Evolutionary conservation across 2,113 vertebrate genomes (phyloP), one percentile per base, ranked within the genome.

Genomic region (Corythornis vintsioides): DNA sequence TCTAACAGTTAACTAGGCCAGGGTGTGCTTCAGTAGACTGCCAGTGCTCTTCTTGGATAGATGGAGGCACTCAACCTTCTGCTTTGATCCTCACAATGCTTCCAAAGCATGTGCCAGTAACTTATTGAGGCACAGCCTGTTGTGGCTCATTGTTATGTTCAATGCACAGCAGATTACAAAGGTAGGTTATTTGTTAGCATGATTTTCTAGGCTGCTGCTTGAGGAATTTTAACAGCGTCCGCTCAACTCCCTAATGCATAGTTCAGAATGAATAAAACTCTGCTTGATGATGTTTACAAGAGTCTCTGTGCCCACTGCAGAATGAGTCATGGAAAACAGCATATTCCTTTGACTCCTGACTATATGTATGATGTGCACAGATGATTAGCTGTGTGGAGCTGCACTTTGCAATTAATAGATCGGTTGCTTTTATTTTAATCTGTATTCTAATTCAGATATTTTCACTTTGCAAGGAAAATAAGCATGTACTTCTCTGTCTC

Each of bases 191-290:
- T 96, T 95, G 89, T 94, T 95, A 96, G 93, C 31, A 24, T 73
- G 81, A 65, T 94, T 97, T 97, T 94, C 89, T 69, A 60, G 55
- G n/a, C 93, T 55, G 61, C 64, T 96, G 86, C 65, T 93, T 95
- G 89, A 96, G 92, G 81, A 78, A 93, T 96, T 93, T 95, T 94
- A 96, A 85, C 84, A 86, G 65, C 14, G 10, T 95, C 96, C 90
- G 88, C 66, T 88, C 47, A 66, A 72, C 52, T 97, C 96, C 94
- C 92, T 77, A 28, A 93, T 93, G 86, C 61, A 28, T 76, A 92
- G 93, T 97, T 96, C 56, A 74, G 81, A 95, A 96, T 70, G 80
- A 96, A 94, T 96, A 95, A 95, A 97, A 94, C 84, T 90, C 79
- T 91, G 50, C 81, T 94, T 96, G 92, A 95, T 96, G 95, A 48